A percentile compares a stretch with the other conserved stretches of the same genome.
These are phyloP conservation scores for Drosophila dunni DNA, from an alignment of 1,140 invertebrate genomes.

Conservation along the genomic window DNA sequence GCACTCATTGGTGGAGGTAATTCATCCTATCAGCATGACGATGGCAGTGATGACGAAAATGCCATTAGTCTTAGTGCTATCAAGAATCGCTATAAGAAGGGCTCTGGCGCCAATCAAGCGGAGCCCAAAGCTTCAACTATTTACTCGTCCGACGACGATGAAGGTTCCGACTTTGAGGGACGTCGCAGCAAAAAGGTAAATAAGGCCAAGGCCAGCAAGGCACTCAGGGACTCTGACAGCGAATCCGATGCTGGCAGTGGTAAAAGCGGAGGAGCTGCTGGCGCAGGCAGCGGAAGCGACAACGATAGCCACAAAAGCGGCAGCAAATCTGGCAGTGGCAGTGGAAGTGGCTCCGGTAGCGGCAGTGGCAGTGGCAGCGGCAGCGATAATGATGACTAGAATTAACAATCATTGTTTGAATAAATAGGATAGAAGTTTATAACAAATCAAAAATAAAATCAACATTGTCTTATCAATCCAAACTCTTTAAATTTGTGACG, in stretches of 20 bases:
- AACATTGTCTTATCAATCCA: no score
- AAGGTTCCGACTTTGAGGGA: constrained; percentile 94
- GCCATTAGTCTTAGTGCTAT: constrained; percentile 96
- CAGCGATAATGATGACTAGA: constrained; percentile 67
- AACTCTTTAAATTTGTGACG: no score
- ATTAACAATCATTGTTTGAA: not conserved
- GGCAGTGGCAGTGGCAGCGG: constrained; percentile 51
- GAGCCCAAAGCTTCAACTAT: constrained; percentile 89
- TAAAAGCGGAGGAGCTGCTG: constrained; percentile 62
- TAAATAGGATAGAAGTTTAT: constrained; percentile 1
- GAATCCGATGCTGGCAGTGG: constrained; percentile 79
- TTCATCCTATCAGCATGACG: constrained; percentile 86
- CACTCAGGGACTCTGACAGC: constrained; percentile 91
- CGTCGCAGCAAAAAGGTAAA: constrained; percentile 90
- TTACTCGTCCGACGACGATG: constrained; percentile 96
- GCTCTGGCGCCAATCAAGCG: constrained; percentile 40
- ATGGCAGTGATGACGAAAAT: constrained; percentile 95
- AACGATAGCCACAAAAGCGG: constrained; percentile 61
- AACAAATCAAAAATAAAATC: not conserved
- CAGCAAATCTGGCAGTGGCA: constrained; percentile 59
- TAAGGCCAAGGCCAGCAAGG: constrained; percentile 92
- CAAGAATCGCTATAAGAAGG: constrained; percentile 96
- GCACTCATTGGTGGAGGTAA: constrained; percentile 84
- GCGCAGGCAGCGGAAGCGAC: constrained; percentile 53
- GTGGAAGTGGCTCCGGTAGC: constrained; percentile 40